Evolutionary conservation across 2,888 invertebrate genomes (phyloP).

Genomic region (Drosophila diplacantha): DNA sequence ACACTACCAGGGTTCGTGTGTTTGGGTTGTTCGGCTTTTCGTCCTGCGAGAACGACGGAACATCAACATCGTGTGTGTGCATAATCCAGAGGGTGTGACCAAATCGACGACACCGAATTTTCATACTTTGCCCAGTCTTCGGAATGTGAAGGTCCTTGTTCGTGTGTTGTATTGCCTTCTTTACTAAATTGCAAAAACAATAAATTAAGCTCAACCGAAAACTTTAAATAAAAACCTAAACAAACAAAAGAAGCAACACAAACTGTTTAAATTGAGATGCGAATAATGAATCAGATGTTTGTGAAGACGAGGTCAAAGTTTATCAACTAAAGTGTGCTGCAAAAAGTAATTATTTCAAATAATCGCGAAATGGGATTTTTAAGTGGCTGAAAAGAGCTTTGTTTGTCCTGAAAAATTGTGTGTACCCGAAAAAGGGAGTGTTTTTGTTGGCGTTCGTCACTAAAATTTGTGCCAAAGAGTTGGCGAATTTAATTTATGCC

Average conservation of each 20-base stretch:
- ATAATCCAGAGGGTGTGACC: slow-evolving; percentile 78
- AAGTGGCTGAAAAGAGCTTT: slow-evolving; percentile 42
- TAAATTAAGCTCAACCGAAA: slow-evolving; percentile 22
- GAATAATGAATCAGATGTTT: slow-evolving; percentile 7
- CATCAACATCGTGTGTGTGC: slow-evolving; percentile 64
- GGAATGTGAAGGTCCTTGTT: slow-evolving; percentile 74
- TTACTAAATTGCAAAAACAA: slow-evolving; percentile 34
- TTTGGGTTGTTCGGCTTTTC: slow-evolving; percentile 22
- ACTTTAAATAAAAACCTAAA: slow-evolving; percentile 13
- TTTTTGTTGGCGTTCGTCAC: slow-evolving; percentile 24
- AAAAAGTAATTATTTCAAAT: slow-evolving; percentile 43
- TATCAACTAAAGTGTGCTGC: slow-evolving; percentile 33
- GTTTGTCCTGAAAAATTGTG: slow-evolving; percentile 72
- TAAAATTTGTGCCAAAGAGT: slow-evolving; percentile 6
- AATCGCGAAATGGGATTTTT: slow-evolving; percentile 26
- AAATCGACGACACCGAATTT: slow-evolving; percentile 77
- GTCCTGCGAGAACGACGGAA: slow-evolving; percentile 49
- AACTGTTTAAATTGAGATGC: slow-evolving; percentile 30
- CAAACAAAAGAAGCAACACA: slow-evolving; percentile 10
- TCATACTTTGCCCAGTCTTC: slow-evolving; percentile 76
- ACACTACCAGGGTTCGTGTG: slow-evolving; percentile 17
- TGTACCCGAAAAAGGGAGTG: slow-evolving; percentile 60
- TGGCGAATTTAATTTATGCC: slow-evolving; percentile 27
- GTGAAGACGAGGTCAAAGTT: slow-evolving; percentile 16
- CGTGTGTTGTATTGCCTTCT: slow-evolving; percentile 53